Evolutionary conservation across 1,140 invertebrate species (phyloP), one percentile per base, ranked within the genome.

Genomic region (Eubasilissa regina): DNA sequence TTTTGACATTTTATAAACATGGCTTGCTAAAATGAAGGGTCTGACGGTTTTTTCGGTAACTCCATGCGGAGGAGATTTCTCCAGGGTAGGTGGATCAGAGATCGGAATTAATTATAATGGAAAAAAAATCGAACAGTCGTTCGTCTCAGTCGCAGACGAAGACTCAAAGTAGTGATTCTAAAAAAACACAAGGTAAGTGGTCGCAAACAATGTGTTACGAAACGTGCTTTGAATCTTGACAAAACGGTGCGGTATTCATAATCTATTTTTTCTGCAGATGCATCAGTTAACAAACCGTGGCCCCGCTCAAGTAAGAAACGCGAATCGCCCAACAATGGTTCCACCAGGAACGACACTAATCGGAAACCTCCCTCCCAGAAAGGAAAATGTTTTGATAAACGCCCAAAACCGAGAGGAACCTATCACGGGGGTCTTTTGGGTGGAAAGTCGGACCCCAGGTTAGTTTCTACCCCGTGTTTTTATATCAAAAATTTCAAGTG

Each of bases 21-120:
- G 94, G 93, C 92, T 93, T 94, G 92, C 91, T 95, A 93, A 94
- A 91, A 94, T 94, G 93, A 93, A 91, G 92, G 88, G 86, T 84
- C 85, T 90, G 87, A 91, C 89, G 85, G 85, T 88, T 85, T 80
- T 84, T 85, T 86, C 87, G 84, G 84, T 89, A 88, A 90, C 91
- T 92, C 91, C 91, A 87, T 88, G 87, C 88, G 92, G 91, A 92
- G 91, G 91, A 88, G 87, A 88, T 84, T 83, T 85, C 85, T 89
- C 87, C 89, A 87, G 85, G 80, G 81, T 85, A 84, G 84, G 85
- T 83, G 84, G 89, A 87, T 84, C 85, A 85, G 85, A 86, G 87
- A 77, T 44, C 44, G 51, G 53, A 47, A 48, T 25, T 35, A 35
- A 48, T 75, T 90, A 93, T 88, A 86, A 95, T 95, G 93, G 94